Base-by-base conservation (phyloP, 2,113 vertebrate genomes). In the Gila orcuttii region DNA sequence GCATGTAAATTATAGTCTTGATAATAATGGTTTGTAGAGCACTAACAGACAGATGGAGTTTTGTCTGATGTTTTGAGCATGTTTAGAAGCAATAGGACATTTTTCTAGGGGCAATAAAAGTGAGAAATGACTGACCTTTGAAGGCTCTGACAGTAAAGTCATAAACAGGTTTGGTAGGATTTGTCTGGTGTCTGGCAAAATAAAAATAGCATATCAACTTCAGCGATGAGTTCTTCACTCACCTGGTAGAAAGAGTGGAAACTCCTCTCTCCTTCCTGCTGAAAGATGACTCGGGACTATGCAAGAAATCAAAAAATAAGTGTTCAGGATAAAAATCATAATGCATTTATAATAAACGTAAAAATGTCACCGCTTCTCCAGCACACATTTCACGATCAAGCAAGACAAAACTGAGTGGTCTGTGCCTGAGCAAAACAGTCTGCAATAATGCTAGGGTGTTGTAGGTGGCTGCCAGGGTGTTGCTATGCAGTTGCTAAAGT, bases 181-280 rank as follows among this genome's bases (percentile, higher is more conserved):
- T 60, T 86, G 77, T 82, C 36, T 57, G 36, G 33, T 50, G 25
- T 39, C 83, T 55, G 45, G 75, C 23, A 81, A 62, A 78, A 80
- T 45, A 81, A 77, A 47, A 86, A 62, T 10, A 47, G 42, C 10
- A 82, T 52, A 25, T 60, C n/a, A 62, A 71, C 6, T 73, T 52
- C 31, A 76, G 28, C 5, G 2, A 25, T 10, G 12, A 55, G 52
- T 28, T 7, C 19, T 45, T n/a, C 2, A 92, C 92, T 90, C 82
- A 99, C 98, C 97, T 99, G 98, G 93, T 99, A 99, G 90, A 96
- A 99, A 0, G 98, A 99, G 87, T 99, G 98, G 88, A 99, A 99
- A 91, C 96, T 99, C 80, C 98, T 92, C 57, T 99, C 98, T 83
- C 98, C 98, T 0, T 95, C 93, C 87, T 99, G 98, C 28, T 99